Conservation (phyloP, 2,113 vertebrate species). For the Hystrix brachyura region DNA sequence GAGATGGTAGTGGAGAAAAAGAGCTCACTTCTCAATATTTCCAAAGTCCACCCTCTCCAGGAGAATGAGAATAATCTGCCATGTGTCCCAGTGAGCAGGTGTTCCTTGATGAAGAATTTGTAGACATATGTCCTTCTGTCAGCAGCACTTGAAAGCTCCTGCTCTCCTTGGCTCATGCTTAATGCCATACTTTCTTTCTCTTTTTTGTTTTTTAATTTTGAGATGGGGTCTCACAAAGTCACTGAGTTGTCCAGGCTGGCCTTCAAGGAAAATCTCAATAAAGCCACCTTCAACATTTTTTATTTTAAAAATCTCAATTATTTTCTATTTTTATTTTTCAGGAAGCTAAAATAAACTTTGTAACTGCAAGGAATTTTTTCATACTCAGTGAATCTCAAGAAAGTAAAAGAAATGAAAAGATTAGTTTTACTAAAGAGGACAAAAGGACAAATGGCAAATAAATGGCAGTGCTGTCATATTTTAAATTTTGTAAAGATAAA, state of each 20-base stretch:
- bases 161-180: neutral
- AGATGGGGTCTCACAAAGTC: neutral
- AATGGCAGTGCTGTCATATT: neutral
- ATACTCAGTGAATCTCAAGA: neutral
- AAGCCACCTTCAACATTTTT: conserved; percentile 8
- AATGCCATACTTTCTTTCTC: no score
- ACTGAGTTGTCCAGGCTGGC: no score
- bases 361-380: neutral
- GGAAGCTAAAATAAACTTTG: conserved; percentile 31
- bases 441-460: neutral
- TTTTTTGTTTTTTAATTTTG: neutral
- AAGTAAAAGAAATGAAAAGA: conserved; percentile 44
- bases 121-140: accelerated
- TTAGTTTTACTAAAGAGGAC: neutral
- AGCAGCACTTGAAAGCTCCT: neutral
- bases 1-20: neutral
- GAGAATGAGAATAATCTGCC: neutral
- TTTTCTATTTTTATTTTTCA: neutral
- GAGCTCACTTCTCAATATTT: neutral
- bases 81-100: neutral
- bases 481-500: conserved; percentile 34
- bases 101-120: neutral
- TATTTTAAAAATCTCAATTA: neutral
- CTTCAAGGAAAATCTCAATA: neutral
- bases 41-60: neutral